Evolutionary conservation across 2,113 vertebrate genomes (phyloP).

Genomic region (Mormyrus iriodes): DNA sequence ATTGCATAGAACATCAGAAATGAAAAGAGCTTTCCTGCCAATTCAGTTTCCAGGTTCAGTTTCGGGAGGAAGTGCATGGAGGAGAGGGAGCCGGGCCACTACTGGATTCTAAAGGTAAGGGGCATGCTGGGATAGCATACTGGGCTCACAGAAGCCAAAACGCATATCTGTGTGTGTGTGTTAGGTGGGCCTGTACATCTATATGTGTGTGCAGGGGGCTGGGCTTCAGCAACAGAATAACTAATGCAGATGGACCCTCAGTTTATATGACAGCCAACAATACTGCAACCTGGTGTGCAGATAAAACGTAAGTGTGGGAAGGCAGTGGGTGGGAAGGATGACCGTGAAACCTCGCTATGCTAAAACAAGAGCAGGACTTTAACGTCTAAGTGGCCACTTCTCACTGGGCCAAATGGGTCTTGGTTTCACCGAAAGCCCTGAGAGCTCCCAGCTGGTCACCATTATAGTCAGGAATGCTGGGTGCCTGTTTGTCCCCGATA

Average conservation of each 20-base stretch:
- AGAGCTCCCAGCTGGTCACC: background rate
- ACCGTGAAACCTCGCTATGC: background rate
- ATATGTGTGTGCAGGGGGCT: background rate
- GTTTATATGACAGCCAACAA: constrained; percentile 55
- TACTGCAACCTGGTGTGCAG: constrained; percentile 34
- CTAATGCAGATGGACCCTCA: constrained; percentile 51
- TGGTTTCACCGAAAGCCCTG: background rate
- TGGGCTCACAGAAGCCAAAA: constrained; percentile 10
- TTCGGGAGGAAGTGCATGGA: constrained; percentile 39
- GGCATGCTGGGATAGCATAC: background rate
- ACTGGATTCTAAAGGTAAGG: constrained; percentile 41
- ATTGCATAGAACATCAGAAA: constrained; percentile 97
- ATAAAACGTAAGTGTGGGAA: background rate
- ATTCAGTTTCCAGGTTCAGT: constrained; percentile 36
- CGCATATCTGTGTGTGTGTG: constrained; percentile 15
- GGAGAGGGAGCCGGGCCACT: constrained; percentile 30
- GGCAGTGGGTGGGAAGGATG: constrained; percentile 27
- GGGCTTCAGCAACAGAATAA: constrained; percentile 37
- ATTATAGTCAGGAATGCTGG: background rate
- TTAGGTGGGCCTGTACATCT: background rate
- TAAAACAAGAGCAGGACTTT: background rate
- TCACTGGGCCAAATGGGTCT: background rate
- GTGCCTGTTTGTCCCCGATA: background rate
- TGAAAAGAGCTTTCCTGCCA: constrained; percentile 62
- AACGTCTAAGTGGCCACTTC: background rate